Conservation (phyloP, 2,113 vertebrate genomes). For the Thryonomys swinderianus region DNA sequence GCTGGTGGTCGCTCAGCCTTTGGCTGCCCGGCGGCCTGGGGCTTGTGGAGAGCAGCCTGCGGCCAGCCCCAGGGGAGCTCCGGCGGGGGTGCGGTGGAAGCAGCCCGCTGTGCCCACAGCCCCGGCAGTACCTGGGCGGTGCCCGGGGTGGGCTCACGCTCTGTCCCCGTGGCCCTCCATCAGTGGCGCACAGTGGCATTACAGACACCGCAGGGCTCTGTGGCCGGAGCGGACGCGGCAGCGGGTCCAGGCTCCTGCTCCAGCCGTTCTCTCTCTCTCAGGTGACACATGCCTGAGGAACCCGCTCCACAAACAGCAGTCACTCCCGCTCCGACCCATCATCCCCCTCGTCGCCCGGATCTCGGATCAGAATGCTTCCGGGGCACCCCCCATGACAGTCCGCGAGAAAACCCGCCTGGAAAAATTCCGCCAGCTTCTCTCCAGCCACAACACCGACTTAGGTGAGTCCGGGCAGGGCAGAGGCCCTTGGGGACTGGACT, state of each 20-base stretch:
- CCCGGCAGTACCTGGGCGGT: background rate
- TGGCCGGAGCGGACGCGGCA: background rate
- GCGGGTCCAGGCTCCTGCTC: background rate
- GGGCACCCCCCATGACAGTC: constrained; percentile 96
- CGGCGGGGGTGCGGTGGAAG: background rate
- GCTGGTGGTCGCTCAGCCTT: rapidly evolving
- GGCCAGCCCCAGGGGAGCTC: background rate
- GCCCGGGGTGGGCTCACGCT: no score
- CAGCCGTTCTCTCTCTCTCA: constrained; percentile 51
- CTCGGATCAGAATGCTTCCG: constrained; percentile 98
- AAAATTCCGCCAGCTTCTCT: constrained; percentile 96
- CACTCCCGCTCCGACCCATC: constrained; percentile 94
- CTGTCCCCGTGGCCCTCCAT: background rate
- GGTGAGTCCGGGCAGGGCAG: constrained; percentile 86
- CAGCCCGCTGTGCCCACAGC: background rate
- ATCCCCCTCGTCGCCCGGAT: constrained; percentile 97
- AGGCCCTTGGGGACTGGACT: background rate
- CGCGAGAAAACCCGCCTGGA: constrained; percentile 97
- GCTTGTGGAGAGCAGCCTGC: background rate
- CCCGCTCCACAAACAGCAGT: constrained; percentile 95
- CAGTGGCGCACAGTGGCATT: rapidly evolving
- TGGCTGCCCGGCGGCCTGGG: background rate
- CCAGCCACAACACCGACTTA: constrained; percentile 95
- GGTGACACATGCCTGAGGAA: constrained; percentile 87
- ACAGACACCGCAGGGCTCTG: rapidly evolving